Evolutionary conservation across 2,888 invertebrate genomes (phyloP), one percentile per base, ranked within the genome.

Genomic region (Nematopogon swammerdamellus): DNA sequence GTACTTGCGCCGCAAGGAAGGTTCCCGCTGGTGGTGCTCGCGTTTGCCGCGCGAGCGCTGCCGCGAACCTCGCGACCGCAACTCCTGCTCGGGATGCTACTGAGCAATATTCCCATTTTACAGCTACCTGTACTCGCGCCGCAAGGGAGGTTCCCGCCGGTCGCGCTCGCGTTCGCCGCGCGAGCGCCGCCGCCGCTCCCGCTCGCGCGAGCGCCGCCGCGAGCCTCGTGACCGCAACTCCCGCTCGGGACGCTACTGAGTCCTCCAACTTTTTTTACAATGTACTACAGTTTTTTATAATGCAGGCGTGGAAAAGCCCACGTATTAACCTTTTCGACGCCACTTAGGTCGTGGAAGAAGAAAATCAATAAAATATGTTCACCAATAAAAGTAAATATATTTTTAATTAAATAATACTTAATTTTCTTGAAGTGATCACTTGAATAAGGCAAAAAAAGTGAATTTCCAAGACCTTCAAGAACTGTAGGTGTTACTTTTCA

Each of bases 81-180:
- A 80, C 64, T 80, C 82, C 43, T 80, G 83, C 60, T 80, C 82
- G 44, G 83, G 82, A 43, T 72, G 83, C 49, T 82, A 82, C 65
- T 82, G 63, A 62, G n/a, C n/a, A n/a, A n/a, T n/a, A 25, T 25
- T 25, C 8, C 5, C 4, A 4, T 25, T 48, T 63, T 69, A 2
- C 64, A 83, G 86, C 63, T 86, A 91, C 68, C 66, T 90, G 60
- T 88, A 91, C 72, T 86, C 89, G 46, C 83, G 91, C 14, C 85
- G 89, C 70, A 70, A 70, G 68, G 80, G 81, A 30, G 68, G 70
- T 5, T 57, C 57, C 59, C 60, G 47, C 58, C 60, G 43, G 48
- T 68, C 73, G 18, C 69, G 80, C 59, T 62, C 64, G 47, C 60
- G 65, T 17, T 72, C 74, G 18, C 56, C 44, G 5, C 74, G 75